Percentiles rank a stretch among this genome's conserved stretches.
phyloP scores from a whole-genome alignment of 2,113 vertebrate species.

The Reinhardtius hippoglossoides region DNA sequence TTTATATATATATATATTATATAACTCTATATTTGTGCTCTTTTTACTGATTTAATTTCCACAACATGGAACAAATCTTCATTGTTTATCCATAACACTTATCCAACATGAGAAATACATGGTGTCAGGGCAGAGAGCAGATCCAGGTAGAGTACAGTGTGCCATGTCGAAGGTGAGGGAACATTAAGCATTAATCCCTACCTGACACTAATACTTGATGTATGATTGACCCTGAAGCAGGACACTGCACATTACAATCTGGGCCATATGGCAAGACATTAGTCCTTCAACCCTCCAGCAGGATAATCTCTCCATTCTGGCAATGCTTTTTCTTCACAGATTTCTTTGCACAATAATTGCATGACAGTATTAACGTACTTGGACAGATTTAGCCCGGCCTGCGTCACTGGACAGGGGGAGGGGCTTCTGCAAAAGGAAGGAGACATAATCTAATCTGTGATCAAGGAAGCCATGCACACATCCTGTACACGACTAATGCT shows the following conservation, averaged over 20 bases:
- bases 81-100: background rate
- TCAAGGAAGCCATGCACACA: constrained; percentile 56
- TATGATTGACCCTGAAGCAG: constrained; percentile 85
- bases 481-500: constrained; percentile 17
- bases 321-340: constrained; percentile 84
- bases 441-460: constrained; percentile 75
- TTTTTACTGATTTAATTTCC: constrained; percentile 4
- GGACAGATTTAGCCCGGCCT: constrained; percentile 77
- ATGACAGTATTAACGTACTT: constrained; percentile 83
- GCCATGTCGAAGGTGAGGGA: constrained; percentile 71
- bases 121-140: constrained; percentile 8
- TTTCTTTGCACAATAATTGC: constrained; percentile 86
- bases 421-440: constrained; percentile 66
- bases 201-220: constrained; percentile 88
- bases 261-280: constrained; percentile 84
- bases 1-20: no score
- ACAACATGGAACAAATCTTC: background rate
- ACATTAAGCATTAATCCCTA: constrained; percentile 85
- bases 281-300: constrained; percentile 81
- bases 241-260: constrained; percentile 79
- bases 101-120: constrained; percentile 30
- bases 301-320: constrained; percentile 85
- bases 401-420: constrained; percentile 69
- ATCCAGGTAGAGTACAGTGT: constrained; percentile 66
- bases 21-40: no score